phyloP scores from a whole-genome alignment of 2,797 vertebrate genomes.

The Poeciliopsis gracilis region DNA sequence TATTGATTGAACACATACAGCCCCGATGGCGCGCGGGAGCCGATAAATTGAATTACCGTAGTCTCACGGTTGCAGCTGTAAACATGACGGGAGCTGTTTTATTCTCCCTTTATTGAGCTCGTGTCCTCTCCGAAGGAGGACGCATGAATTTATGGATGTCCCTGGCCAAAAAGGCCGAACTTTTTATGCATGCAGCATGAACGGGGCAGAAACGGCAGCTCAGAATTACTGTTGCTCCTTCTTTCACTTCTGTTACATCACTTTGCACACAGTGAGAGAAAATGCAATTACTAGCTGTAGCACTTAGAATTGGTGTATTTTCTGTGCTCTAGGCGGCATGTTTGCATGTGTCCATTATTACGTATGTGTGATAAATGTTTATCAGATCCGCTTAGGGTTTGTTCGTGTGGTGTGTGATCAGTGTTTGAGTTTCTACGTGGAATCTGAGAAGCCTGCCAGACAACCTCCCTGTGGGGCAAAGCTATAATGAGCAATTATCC shows the following conservation, averaged over 20 bases:
- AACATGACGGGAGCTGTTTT: slow-evolving; percentile 38
- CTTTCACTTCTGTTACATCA: slow-evolving; percentile 10
- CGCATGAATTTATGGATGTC: slow-evolving; percentile 48
- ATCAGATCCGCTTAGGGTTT: slow-evolving; percentile 31
- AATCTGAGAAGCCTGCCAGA: slow-evolving; percentile 76
- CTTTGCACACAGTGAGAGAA: neutral
- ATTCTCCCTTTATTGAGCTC: slow-evolving; percentile 46
- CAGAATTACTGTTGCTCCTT: slow-evolving; percentile 6
- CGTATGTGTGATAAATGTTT: slow-evolving; percentile 24
- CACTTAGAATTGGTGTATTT: slow-evolving; percentile 7
- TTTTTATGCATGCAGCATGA: slow-evolving; percentile 34
- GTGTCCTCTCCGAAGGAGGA: slow-evolving; percentile 24
- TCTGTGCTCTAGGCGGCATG: neutral
- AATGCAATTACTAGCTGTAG: slow-evolving; percentile 5
- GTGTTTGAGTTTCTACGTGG: slow-evolving; percentile 69
- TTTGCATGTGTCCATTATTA: slow-evolving; percentile 35
- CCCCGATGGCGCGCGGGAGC: slow-evolving; percentile 3
- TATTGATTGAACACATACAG: slow-evolving; percentile 56
- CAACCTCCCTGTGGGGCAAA: slow-evolving; percentile 70
- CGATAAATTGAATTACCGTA: slow-evolving; percentile 30
- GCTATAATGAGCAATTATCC: slow-evolving; percentile 83
- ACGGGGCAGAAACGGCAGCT: slow-evolving; percentile 15
- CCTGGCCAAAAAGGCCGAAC: slow-evolving; percentile 11
- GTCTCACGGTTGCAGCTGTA: slow-evolving; percentile 35
- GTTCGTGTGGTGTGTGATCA: slow-evolving; percentile 51